Percentiles rank a stretch among this genome's conserved stretches.
Evolutionary conservation across 2,888 invertebrate species (phyloP).

Genomic region (Phoronis australis): DNA sequence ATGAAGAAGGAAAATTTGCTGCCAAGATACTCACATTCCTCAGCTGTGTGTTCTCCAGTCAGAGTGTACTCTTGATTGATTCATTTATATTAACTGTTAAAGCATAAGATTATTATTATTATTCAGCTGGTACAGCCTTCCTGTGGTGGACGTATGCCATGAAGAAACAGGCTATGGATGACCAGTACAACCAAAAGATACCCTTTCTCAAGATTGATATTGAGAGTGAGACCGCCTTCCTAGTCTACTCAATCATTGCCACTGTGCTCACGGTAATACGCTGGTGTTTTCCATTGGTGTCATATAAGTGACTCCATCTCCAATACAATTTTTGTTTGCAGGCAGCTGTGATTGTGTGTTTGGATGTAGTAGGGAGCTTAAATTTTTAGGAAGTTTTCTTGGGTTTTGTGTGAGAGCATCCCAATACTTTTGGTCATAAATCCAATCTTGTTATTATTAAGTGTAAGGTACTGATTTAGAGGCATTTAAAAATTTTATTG

Average conservation of each 20-base stretch:
- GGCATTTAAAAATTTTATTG: too few species aligned
- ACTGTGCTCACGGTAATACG: slow-evolving; percentile 74
- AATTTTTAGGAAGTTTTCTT: too few species aligned
- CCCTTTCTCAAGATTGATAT: slow-evolving; percentile 68
- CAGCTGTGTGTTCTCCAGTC: slow-evolving; percentile 1
- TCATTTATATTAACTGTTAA: background rate
- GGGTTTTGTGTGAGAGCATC: too few species aligned
- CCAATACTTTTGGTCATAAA: too few species aligned
- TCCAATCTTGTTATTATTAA: too few species aligned
- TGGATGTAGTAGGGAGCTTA: too few species aligned
- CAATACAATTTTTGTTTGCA: too few species aligned
- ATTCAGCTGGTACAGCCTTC: slow-evolving; percentile 63
- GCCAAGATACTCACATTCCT: background rate
- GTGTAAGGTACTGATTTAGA: too few species aligned
- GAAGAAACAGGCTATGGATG: slow-evolving; percentile 64
- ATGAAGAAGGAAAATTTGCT: too few species aligned
- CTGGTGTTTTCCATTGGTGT: too few species aligned
- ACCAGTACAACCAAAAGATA: slow-evolving; percentile 38
- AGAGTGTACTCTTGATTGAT: background rate
- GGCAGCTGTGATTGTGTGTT: too few species aligned
- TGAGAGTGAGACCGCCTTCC: slow-evolving; percentile 79
- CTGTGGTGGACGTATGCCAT: slow-evolving; percentile 86
- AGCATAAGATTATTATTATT: slow-evolving; percentile 2
- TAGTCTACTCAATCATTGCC: slow-evolving; percentile 77
- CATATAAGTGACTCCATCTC: too few species aligned